Conservation (phyloP, 2,888 invertebrate species). For the Tipula unca region DNA sequence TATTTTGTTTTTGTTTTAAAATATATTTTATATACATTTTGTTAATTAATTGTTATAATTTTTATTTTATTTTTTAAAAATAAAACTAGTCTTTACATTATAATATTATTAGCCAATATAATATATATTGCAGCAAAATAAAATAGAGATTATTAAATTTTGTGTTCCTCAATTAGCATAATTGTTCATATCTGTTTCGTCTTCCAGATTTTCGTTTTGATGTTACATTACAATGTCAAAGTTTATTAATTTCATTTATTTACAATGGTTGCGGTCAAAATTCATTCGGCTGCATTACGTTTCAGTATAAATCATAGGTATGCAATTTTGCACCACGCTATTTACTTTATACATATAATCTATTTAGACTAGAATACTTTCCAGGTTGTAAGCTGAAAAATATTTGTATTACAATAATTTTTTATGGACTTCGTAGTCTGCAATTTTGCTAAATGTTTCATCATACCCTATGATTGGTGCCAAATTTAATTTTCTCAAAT, state of each 20-base stretch:
- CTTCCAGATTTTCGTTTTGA: neutral
- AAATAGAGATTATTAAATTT: neutral
- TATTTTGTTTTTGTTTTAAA: neutral
- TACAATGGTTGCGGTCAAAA: too few species aligned
- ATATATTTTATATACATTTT: constrained; percentile 14
- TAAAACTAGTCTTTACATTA: neutral
- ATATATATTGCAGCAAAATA: neutral
- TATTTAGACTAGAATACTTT: too few species aligned
- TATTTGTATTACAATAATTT: neutral
- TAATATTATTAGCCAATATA: neutral
- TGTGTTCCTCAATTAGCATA: neutral
- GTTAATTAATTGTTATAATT: neutral
- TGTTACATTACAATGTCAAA: neutral
- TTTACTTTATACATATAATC: too few species aligned
- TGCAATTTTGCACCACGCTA: neutral
- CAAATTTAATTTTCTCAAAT: neutral
- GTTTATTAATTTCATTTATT: too few species aligned
- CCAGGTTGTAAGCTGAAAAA: too few species aligned
- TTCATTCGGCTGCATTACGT: too few species aligned
- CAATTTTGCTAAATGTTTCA: too few species aligned
- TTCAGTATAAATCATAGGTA: too few species aligned
- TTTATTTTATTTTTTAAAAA: neutral
- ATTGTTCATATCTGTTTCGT: neutral
- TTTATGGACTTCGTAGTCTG: neutral
- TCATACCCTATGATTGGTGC: neutral